A percentile compares a stretch with the other conserved stretches of the same genome.
phyloP scores from a whole-genome alignment of 2,797 vertebrate species.

The Myiotriccus ornatus region DNA sequence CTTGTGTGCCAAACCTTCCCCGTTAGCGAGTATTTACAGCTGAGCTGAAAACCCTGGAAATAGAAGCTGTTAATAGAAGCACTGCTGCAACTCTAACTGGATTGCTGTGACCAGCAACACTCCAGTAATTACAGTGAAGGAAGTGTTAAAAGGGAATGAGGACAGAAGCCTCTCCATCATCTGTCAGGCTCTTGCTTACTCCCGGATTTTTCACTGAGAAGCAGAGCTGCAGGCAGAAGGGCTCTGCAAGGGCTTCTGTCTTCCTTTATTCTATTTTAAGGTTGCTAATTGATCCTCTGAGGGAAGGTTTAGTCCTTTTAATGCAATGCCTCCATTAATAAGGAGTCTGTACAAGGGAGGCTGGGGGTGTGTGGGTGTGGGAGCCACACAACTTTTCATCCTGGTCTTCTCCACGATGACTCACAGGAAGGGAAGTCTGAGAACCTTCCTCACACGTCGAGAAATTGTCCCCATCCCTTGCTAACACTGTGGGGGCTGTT shows the following conservation, averaged over 20 bases:
- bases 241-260: conserved; percentile 31
- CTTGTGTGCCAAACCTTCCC: neutral
- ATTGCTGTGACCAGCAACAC: conserved; percentile 27
- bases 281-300: conserved; percentile 64
- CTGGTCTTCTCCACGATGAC: neutral
- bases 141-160: conserved; percentile 28
- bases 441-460: neutral
- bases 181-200: conserved; percentile 46
- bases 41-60: conserved; percentile 39
- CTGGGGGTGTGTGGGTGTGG: conserved; percentile 21
- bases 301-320: conserved; percentile 34
- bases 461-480: neutral
- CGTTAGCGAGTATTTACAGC: neutral
- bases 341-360: neutral
- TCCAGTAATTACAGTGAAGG: conserved; percentile 46
- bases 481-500: neutral
- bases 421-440: conserved; percentile 10
- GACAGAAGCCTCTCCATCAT: conserved; percentile 8
- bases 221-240: conserved; percentile 19
- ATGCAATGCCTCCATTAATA: conserved; percentile 12
- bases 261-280: conserved; percentile 56
- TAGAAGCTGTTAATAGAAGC: conserved; percentile 28
- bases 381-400: conserved; percentile 9
- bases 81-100: conserved; percentile 19
- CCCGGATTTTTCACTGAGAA: conserved; percentile 19